These are phyloP conservation scores for Branchipolynoe longqiensis DNA, from an alignment of 2,888 invertebrate species.

Conservation along the genomic window DNA sequence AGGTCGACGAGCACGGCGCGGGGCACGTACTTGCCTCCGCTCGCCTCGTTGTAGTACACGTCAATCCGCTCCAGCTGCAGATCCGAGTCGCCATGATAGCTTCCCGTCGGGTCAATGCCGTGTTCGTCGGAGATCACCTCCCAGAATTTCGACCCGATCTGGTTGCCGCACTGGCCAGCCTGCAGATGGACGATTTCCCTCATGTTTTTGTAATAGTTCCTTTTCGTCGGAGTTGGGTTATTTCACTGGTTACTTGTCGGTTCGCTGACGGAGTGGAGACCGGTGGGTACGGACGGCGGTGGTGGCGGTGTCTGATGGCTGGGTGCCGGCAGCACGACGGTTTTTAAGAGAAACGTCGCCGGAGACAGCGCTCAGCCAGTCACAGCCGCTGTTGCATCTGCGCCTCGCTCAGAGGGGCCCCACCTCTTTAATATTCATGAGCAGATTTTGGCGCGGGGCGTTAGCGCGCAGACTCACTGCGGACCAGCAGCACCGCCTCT, in stretches of 20 bases:
- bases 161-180: constrained; percentile 71
- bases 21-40: constrained; percentile 93
- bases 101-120: constrained; percentile 76
- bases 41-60: constrained; percentile 94
- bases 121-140: constrained; percentile 79
- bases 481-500: neutral
- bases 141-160: constrained; percentile 72
- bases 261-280: neutral
- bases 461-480: neutral
- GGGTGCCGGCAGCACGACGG: neutral
- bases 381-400: neutral
- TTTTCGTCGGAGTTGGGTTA: neutral
- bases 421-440: constrained; percentile 6
- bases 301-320: neutral
- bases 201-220: constrained; percentile 57
- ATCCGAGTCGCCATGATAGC: constrained; percentile 71
- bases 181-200: constrained; percentile 71
- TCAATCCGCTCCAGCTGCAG: constrained; percentile 82
- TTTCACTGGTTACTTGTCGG: neutral
- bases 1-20: constrained; percentile 95
- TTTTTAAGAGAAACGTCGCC: constrained; percentile 4
- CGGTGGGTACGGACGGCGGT: neutral
- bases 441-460: neutral
- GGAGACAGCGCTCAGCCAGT: constrained; percentile 3
- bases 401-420: too few species aligned